phyloP scores from a whole-genome alignment of 1,140 invertebrate genomes.

The Episyrphus balteatus region DNA sequence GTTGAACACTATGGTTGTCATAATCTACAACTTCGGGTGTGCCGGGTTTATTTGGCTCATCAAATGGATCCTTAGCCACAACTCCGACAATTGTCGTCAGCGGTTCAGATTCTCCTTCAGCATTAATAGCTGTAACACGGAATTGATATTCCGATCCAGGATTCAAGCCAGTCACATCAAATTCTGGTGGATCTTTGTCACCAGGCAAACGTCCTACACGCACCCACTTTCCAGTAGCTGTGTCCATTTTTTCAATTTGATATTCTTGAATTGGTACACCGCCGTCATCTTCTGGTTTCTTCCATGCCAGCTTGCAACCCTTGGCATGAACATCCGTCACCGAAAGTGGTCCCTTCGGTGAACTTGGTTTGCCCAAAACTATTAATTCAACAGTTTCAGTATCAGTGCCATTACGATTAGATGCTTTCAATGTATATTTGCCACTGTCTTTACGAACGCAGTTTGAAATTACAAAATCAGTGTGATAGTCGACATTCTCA shows the following conservation, averaged over 20 bases:
- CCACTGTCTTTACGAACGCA: conserved; percentile 81
- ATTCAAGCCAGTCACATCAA: conserved; percentile 78
- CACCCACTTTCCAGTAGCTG: conserved; percentile 80
- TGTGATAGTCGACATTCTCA: conserved; percentile 84
- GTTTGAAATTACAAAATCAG: conserved; percentile 74
- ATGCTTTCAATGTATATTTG: conserved; percentile 77
- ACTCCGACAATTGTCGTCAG: conserved; percentile 71
- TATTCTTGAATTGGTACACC: conserved; percentile 89
- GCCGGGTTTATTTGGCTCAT: conserved; percentile 76
- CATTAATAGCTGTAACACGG: conserved; percentile 88
- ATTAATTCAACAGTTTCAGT: conserved; percentile 81
- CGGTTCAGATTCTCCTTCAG: conserved; percentile 92
- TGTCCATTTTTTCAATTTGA: conserved; percentile 88
- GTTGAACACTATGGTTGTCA: conserved; percentile 82
- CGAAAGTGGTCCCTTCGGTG: conserved; percentile 81
- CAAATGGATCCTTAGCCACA: conserved; percentile 94
- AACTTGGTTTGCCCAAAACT: conserved; percentile 74
- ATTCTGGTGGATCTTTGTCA: conserved; percentile 62
- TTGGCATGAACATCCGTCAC: conserved; percentile 78
- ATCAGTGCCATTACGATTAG: conserved; percentile 83
- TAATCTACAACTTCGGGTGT: conserved; percentile 85
- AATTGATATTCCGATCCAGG: conserved; percentile 93
- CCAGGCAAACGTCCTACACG: conserved; percentile 63
- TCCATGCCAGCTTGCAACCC: conserved; percentile 78
- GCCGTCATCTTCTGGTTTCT: conserved; percentile 87